Evolutionary conservation across 2,888 invertebrate species (phyloP).

Genomic region (Drosophila multiciliata): DNA sequence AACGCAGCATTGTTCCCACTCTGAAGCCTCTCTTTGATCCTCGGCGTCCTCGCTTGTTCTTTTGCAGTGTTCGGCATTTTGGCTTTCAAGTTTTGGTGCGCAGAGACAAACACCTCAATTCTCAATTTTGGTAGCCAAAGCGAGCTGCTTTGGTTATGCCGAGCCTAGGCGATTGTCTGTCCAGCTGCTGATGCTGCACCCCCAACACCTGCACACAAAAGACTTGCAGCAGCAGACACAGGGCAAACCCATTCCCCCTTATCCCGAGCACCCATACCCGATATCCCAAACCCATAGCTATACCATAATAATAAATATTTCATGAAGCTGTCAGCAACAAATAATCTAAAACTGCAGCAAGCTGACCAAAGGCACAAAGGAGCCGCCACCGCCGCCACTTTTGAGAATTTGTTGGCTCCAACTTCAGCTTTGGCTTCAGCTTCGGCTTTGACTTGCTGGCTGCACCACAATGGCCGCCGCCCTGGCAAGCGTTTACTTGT

Average conservation of each 20-base stretch:
- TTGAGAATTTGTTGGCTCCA: constrained; percentile 43
- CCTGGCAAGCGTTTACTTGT: constrained; percentile 44
- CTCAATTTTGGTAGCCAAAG: constrained; percentile 76
- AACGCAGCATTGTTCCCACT: constrained; percentile 80
- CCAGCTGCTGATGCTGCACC: constrained; percentile 49
- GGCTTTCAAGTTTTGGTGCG: constrained; percentile 70
- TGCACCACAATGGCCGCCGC: constrained; percentile 50
- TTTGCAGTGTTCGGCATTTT: constrained; percentile 57
- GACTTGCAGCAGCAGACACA: constrained; percentile 20
- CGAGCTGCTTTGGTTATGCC: constrained; percentile 73
- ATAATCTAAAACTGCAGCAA: constrained; percentile 79
- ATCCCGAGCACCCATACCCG: constrained; percentile 6
- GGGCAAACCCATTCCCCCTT: constrained; percentile 8
- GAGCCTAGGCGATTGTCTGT: constrained; percentile 42
- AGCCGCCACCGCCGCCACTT: constrained; percentile 60
- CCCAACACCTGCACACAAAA: constrained; percentile 69
- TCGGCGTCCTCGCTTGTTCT: constrained; percentile 27
- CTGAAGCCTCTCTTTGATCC: constrained; percentile 63
- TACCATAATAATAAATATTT: constrained; percentile 81
- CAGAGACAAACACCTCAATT: constrained; percentile 76
- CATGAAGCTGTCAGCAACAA: constrained; percentile 82
- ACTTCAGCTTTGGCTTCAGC: neutral
- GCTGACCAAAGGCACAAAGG: constrained; percentile 75
- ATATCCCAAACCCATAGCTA: constrained; percentile 20
- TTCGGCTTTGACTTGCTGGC: constrained; percentile 12